Evolutionary conservation across 1,140 invertebrate species (phyloP), one percentile per base, ranked within the genome.

Genomic region (Bombus consobrinus): DNA sequence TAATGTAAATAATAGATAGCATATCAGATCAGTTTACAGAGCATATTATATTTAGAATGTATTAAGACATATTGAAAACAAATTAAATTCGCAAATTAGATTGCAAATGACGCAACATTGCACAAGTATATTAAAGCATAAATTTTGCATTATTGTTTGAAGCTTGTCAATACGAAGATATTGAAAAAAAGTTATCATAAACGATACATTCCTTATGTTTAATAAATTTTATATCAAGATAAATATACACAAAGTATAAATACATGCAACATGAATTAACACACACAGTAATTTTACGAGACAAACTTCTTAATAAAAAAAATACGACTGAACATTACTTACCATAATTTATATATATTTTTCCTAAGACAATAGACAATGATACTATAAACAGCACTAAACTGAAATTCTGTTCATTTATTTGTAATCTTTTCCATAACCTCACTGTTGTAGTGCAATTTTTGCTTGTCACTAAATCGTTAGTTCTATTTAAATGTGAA

Each of bases 311-410:
- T 28, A 41, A 68, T 9, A n/a, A 13, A 32, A 28, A 28, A 25
- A n/a, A 76, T 57, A 69, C 39, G 9, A 62, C 1, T 12, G 4
- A n/a, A 41, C 10, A 34, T 69, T 1, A 62, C 91, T 93, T 81
- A 94, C 93, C 92, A 59, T 93, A 91, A 87, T 92, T 92, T 1
- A 90, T 32, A 59, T 86, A 91, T 13, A 94, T 68, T 86, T 94
- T 94, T 13, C 85, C 90, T 68, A 92, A 43, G 13, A 94, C 84
- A 25, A 94, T 92, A 12, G 87, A 77, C 13, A 92, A 69, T 2
- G 93, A 93, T 12, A 93, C 57, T 28, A 88, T 25, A 28, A 94
- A 89, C 0, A 94, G 80, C 32, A 91, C 68, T 6, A 91, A 79
- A 66, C 75, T 93, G 72, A 93, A 93, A 2, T 88, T 92, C 88